Percentiles rank a stretch among this genome's conserved stretches.
Evolutionary conservation across 2,113 vertebrate genomes (phyloP).

Genomic region (Morphnarchus princeps): DNA sequence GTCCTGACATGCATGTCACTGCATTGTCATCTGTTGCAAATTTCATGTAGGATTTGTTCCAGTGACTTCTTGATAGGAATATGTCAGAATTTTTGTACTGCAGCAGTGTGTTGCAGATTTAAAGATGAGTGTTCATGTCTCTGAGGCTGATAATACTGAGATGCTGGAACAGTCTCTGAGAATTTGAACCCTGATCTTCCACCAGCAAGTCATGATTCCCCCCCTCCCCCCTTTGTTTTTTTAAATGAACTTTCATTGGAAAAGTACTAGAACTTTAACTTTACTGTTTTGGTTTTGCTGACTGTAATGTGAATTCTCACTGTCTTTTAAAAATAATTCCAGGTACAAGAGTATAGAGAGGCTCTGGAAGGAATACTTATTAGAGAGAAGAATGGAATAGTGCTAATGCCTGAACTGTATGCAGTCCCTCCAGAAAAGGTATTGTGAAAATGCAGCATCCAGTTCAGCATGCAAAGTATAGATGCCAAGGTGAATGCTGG

Average conservation of each 20-base stretch:
- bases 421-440: constrained; percentile 91
- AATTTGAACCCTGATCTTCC: not conserved
- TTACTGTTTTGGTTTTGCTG: not conserved
- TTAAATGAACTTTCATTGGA: not conserved
- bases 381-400: constrained; percentile 88
- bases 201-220: not conserved
- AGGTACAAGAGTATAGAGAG: constrained; percentile 95
- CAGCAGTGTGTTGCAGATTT: not conserved
- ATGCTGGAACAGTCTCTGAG: not conserved
- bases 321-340: not conserved
- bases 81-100: not conserved
- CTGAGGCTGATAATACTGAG: not conserved
- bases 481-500: not conserved
- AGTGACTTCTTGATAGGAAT: not conserved
- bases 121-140: not conserved
- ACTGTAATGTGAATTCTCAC: not conserved
- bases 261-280: not conserved
- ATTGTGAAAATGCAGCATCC: not conserved
- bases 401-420: constrained; percentile 92
- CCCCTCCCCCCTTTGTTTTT: fast-evolving
- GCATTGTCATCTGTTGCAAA: not conserved
- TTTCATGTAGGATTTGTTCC: not conserved
- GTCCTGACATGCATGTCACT: not conserved
- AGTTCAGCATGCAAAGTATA: not conserved
- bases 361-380: constrained; percentile 93